Evolutionary conservation across 2,888 invertebrate species (phyloP).

Genomic region (Andrena praecox): DNA sequence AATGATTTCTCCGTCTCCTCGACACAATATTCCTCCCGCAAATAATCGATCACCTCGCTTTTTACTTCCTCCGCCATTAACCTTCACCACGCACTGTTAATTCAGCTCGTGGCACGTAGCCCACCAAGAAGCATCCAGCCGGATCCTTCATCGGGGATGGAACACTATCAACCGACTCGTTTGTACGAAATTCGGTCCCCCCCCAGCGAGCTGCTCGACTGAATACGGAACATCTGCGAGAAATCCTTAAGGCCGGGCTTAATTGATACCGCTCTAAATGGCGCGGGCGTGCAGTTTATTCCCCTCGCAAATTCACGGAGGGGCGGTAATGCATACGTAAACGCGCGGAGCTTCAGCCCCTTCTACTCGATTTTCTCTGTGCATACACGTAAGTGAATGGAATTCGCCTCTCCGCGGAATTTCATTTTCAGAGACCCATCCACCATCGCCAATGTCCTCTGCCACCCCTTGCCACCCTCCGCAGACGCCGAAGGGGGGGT

Average conservation of each 20-base stretch:
- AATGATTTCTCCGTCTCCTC: too few species aligned
- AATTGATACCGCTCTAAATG: slow-evolving; percentile 62
- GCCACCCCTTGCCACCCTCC: slow-evolving; percentile 8
- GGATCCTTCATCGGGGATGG: not conserved
- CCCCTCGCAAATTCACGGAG: slow-evolving; percentile 60
- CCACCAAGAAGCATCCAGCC: not conserved
- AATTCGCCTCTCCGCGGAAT: slow-evolving; percentile 74
- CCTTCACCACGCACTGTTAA: too few species aligned
- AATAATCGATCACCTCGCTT: too few species aligned
- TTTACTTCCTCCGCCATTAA: too few species aligned
- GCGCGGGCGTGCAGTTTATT: slow-evolving; percentile 52
- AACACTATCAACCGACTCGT: not conserved
- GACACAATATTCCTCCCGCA: too few species aligned
- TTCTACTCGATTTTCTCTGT: slow-evolving; percentile 54
- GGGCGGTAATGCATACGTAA: slow-evolving; percentile 58
- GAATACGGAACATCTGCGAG: slow-evolving; percentile 41
- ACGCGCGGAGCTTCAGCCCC: slow-evolving; percentile 28
- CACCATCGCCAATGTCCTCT: slow-evolving; percentile 64
- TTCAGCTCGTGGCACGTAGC: not conserved
- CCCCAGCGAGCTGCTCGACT: not conserved
- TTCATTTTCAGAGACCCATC: slow-evolving; percentile 76
- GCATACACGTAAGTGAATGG: slow-evolving; percentile 70
- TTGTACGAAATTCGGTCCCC: slow-evolving; percentile 2
- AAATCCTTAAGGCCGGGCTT: slow-evolving; percentile 57
- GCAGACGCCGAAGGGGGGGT: slow-evolving; percentile 39